These are phyloP conservation scores for Julus scanicus DNA, from an alignment of 2,888 invertebrate species.

Conservation along the genomic window DNA sequence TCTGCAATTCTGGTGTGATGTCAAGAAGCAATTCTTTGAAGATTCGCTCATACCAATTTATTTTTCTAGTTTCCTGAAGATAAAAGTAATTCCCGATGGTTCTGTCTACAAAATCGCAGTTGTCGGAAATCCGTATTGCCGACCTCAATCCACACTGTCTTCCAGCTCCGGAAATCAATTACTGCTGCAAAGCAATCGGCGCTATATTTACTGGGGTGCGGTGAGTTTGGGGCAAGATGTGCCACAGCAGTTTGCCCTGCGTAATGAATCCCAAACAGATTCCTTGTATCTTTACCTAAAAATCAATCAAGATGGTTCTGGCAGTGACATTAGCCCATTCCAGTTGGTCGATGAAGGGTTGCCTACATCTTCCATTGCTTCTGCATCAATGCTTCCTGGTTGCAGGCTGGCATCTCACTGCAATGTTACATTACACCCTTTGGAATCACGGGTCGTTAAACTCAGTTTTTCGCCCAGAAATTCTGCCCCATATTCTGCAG, in stretches of 20 bases:
- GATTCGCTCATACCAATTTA: neutral
- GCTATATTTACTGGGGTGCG: constrained; percentile 17
- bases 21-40: neutral
- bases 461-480: neutral
- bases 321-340: neutral
- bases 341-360: neutral
- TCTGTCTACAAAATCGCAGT: constrained; percentile 35
- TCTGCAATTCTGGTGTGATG: neutral
- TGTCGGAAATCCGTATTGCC: neutral
- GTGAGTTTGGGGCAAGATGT: neutral
- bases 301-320: neutral
- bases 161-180: neutral
- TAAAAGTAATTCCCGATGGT: constrained; percentile 35
- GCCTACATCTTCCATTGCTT: neutral
- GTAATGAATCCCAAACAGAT: neutral
- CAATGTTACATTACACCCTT: neutral
- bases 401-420: neutral
- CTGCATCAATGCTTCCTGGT: neutral
- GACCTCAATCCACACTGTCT: neutral
- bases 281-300: neutral
- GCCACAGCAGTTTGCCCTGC: neutral
- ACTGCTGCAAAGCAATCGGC: constrained; percentile 5
- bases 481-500: neutral
- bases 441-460: neutral
- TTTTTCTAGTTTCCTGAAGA: constrained; percentile 34